phyloP scores from a whole-genome alignment of 2,797 vertebrate genomes.

The Coregonus suidteri region DNA sequence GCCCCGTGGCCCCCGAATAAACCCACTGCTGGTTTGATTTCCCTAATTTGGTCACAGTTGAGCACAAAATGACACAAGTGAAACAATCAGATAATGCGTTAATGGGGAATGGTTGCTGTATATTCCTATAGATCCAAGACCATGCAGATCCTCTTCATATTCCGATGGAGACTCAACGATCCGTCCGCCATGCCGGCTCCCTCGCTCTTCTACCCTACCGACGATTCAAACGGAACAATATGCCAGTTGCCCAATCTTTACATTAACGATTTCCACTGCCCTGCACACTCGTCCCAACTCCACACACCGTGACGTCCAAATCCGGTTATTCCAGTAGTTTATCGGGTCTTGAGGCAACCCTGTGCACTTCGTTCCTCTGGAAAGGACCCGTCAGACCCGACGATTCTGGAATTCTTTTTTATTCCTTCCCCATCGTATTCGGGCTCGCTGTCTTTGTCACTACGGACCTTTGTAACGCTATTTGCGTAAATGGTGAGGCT shows the following conservation, averaged over 20 bases:
- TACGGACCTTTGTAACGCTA: constrained; percentile 61
- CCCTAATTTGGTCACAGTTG: constrained; percentile 31
- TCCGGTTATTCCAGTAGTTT: constrained; percentile 26
- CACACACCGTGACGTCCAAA: constrained; percentile 44
- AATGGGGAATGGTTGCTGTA: constrained; percentile 36
- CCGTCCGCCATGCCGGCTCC: constrained; percentile 86
- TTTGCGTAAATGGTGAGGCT: constrained; percentile 52
- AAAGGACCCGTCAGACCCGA: constrained; percentile 36
- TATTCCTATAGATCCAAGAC: constrained; percentile 55
- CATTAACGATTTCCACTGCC: constrained; percentile 42
- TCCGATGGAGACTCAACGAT: constrained; percentile 80
- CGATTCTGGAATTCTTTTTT: constrained; percentile 65
- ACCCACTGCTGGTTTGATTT: constrained; percentile 41
- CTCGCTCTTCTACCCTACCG: constrained; percentile 67
- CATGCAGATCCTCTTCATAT: constrained; percentile 75
- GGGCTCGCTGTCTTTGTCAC: constrained; percentile 79
- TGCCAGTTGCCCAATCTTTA: constrained; percentile 61
- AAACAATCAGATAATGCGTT: constrained; percentile 14
- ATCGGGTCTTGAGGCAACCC: constrained; percentile 26
- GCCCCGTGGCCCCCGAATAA: constrained; percentile 67
- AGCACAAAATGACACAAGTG: constrained; percentile 26
- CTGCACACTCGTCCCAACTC: constrained; percentile 35
- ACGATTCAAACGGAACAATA: constrained; percentile 72
- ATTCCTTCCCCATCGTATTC: constrained; percentile 77
- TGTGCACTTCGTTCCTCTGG: constrained; percentile 27